These are phyloP conservation scores for Campylorhamphus procurvoides DNA, from an alignment of 2,113 vertebrate genomes.

Conservation along the genomic window DNA sequence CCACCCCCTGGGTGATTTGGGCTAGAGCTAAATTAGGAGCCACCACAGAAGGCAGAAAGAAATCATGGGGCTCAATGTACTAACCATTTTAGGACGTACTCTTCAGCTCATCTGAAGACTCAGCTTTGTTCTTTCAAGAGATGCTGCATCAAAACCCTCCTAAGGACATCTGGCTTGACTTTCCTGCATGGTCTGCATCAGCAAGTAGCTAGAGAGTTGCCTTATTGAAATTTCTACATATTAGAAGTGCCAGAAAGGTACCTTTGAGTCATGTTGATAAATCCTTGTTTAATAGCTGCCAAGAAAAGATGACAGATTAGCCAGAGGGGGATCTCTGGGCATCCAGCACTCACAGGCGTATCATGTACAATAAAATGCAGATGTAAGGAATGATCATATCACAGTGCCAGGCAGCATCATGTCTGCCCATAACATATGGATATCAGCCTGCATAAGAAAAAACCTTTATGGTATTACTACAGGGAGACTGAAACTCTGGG, in stretches of 20 bases:
- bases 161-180: conserved; percentile 1
- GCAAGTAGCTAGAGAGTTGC: conserved; percentile 6
- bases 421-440: neutral
- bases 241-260: conserved; percentile 36
- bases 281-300: conserved; percentile 39
- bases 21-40: neutral
- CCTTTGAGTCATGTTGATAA: conserved; percentile 59
- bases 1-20: neutral
- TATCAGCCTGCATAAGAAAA: neutral
- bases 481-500: neutral
- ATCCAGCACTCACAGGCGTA: neutral
- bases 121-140: neutral
- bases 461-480: neutral
- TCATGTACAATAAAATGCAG: conserved; percentile 15
- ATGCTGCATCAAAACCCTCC: neutral
- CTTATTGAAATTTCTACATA: conserved; percentile 1
- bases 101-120: neutral
- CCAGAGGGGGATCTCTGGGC: conserved; percentile 37
- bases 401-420: neutral
- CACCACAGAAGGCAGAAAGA: neutral
- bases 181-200: conserved; percentile 27
- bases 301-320: conserved; percentile 44
- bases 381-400: conserved; percentile 18
- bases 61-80: accelerated
- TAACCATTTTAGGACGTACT: neutral